Conservation (phyloP, 2,888 invertebrate genomes). For the Drosophila leonis region DNA sequence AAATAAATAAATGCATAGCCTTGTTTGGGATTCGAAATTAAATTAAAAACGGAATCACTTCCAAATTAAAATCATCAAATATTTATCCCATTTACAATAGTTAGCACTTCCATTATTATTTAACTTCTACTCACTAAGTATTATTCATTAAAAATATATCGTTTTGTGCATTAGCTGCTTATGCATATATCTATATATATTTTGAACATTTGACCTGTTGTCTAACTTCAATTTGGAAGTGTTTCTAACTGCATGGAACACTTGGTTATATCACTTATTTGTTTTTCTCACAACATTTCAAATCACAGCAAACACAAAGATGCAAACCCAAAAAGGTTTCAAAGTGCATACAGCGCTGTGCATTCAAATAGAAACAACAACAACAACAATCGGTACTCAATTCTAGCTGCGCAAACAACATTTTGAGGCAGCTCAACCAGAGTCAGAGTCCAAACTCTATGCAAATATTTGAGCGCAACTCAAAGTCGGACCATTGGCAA, state of each 20-base stretch:
- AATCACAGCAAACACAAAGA: slow-evolving; percentile 64
- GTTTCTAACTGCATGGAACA: slow-evolving; percentile 10
- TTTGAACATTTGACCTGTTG: background rate
- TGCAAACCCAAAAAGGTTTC: slow-evolving; percentile 54
- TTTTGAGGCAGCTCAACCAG: slow-evolving; percentile 26
- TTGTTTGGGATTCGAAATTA: too few species aligned
- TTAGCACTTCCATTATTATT: background rate
- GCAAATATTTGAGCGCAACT: slow-evolving; percentile 66
- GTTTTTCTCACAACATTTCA: slow-evolving; percentile 74
- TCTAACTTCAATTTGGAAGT: background rate
- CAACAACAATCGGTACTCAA: slow-evolving; percentile 19
- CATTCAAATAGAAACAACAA: slow-evolving; percentile 40
- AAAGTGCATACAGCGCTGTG: slow-evolving; percentile 45
- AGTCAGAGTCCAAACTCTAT: slow-evolving; percentile 54
- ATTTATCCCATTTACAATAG: background rate
- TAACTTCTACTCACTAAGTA: background rate
- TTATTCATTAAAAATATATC: background rate
- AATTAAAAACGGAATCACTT: too few species aligned
- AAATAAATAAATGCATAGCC: too few species aligned
- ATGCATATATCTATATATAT: background rate
- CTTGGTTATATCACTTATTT: slow-evolving; percentile 53
- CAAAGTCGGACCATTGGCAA: slow-evolving; percentile 28
- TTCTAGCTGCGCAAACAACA: slow-evolving; percentile 54
- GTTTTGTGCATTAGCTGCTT: too few species aligned
- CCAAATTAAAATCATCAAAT: background rate